Conservation (phyloP, 1,140 invertebrate genomes). For the Solen grandis region DNA sequence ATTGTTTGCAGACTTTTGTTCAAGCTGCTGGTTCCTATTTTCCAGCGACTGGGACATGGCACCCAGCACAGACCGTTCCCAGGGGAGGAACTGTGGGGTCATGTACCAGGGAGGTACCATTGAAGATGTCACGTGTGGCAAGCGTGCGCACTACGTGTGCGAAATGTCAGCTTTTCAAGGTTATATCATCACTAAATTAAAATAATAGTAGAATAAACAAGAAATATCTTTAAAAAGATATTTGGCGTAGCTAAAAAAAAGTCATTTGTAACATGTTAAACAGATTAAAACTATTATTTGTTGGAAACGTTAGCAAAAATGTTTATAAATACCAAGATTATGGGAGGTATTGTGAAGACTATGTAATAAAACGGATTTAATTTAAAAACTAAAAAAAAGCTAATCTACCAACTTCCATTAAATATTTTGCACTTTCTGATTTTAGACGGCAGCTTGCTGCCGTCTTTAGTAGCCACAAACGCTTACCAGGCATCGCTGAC, state of each 20-base stretch:
- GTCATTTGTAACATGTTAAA: background rate
- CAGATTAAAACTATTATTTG: background rate
- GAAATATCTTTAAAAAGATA: background rate
- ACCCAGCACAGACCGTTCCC: conserved; percentile 15
- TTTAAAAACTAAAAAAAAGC: too few relatives aligned
- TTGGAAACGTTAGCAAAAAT: background rate
- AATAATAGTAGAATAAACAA: background rate
- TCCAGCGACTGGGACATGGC: conserved; percentile 44
- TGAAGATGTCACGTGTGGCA: conserved; percentile 48
- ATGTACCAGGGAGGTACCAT: conserved; percentile 53
- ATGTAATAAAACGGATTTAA: too few relatives aligned
- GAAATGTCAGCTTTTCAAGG: conserved; percentile 46
- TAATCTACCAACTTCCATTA: too few relatives aligned
- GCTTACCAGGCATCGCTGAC: too few relatives aligned
- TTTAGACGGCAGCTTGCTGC: too few relatives aligned
- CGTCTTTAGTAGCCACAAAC: too few relatives aligned
- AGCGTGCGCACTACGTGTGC: conserved; percentile 46
- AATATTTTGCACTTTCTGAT: too few relatives aligned
- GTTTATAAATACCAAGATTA: too few relatives aligned
- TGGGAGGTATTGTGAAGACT: too few relatives aligned
- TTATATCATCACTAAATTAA: background rate
- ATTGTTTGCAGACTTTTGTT: too few relatives aligned
- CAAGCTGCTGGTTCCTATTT: too few relatives aligned
- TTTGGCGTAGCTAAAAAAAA: background rate
- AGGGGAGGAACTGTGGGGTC: conserved; percentile 32